Evolutionary conservation across 1,140 invertebrate species (phyloP).

Genomic region (Mesaphorura yosii): DNA sequence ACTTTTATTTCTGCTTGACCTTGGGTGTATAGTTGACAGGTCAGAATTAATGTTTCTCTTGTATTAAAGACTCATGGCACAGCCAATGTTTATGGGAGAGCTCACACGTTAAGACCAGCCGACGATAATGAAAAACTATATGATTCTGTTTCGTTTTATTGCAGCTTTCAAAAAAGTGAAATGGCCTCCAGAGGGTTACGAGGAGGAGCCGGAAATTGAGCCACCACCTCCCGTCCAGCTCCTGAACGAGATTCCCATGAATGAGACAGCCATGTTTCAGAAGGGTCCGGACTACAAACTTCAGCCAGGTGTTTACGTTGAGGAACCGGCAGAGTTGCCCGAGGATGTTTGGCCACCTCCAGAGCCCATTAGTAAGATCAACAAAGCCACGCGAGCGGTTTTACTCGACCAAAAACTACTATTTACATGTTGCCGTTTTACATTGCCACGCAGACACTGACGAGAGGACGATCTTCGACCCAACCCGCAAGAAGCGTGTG

Average conservation of each 20-base stretch:
- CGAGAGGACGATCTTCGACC: constrained; percentile 27
- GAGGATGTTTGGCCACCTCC: constrained; percentile 26
- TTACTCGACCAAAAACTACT: not conserved
- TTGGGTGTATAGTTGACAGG: not conserved
- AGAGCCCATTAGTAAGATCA: constrained; percentile 14
- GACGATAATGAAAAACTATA: not conserved
- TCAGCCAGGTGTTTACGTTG: constrained; percentile 27
- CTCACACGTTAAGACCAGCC: not conserved
- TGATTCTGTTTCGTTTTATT: not conserved
- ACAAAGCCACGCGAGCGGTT: not conserved
- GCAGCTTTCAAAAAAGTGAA: constrained; percentile 27
- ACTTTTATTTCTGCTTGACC: not conserved
- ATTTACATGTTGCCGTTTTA: not conserved
- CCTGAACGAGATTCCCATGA: constrained; percentile 24
- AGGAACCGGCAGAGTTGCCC: constrained; percentile 20
- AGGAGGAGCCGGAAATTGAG: constrained; percentile 5
- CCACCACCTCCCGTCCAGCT: constrained; percentile 13
- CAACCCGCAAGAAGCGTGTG: constrained; percentile 17
- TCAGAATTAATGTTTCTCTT: not conserved
- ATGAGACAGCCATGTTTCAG: constrained; percentile 17
- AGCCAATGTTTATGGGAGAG: not conserved
- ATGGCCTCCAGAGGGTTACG: constrained; percentile 22
- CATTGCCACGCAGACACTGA: constrained; percentile 14
- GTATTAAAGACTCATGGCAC: not conserved
- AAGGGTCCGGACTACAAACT: constrained; percentile 18